Evolutionary conservation across 2,797 vertebrate species (phyloP).

Genomic region (Philypnodon macrostomus): DNA sequence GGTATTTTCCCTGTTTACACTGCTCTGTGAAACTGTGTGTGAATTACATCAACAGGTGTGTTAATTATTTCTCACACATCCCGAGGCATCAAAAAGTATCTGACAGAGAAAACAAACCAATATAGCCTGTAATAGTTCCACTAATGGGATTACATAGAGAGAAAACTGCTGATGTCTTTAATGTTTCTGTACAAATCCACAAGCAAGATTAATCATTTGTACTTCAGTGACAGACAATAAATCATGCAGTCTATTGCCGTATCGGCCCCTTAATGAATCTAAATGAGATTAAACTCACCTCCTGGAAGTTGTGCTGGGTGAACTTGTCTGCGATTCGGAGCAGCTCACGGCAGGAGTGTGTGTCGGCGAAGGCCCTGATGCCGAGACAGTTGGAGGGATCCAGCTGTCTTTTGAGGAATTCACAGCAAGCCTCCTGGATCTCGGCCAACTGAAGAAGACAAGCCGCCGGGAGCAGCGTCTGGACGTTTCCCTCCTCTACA

Average conservation of each 20-base stretch:
- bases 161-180: neutral
- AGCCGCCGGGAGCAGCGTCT: slow-evolving; percentile 94
- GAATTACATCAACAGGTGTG: neutral
- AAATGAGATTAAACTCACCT: slow-evolving; percentile 74
- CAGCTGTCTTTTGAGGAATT: slow-evolving; percentile 96
- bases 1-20: slow-evolving; percentile 9
- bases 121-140: slow-evolving; percentile 1
- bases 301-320: slow-evolving; percentile 98
- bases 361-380: slow-evolving; percentile 97
- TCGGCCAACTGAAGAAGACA: slow-evolving; percentile 97
- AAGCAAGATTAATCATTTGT: neutral
- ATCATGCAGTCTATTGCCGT: neutral
- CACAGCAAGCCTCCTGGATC: slow-evolving; percentile 98
- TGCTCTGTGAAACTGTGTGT: neutral
- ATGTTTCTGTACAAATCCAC: too few relatives aligned
- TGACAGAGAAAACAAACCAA: slow-evolving; percentile 5
- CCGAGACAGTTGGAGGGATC: slow-evolving; percentile 98
- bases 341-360: slow-evolving; percentile 94
- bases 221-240: neutral
- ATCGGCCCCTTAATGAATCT: neutral
- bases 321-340: slow-evolving; percentile 98
- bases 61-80: neutral
- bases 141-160: neutral
- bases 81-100: slow-evolving; percentile 1
- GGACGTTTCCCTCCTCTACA: slow-evolving; percentile 97